Percentiles rank a stretch among this genome's conserved stretches.
Conservation (phyloP, 2,888 invertebrate genomes). For the Polymixis lichenea region DNA sequence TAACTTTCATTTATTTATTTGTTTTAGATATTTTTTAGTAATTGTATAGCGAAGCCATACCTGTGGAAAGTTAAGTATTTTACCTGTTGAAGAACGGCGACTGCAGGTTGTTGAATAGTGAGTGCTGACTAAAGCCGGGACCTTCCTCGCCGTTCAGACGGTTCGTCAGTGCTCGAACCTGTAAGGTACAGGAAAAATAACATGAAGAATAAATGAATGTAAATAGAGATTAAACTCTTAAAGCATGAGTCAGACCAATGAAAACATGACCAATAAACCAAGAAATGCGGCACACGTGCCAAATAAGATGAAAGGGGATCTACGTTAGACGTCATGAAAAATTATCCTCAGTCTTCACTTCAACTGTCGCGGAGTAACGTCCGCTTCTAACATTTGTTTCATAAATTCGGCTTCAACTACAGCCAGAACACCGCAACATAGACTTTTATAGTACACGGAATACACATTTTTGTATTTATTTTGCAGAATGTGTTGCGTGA, state of each 20-base stretch:
- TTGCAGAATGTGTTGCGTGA: neutral
- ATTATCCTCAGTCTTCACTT: neutral
- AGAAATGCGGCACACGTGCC: neutral
- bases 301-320: neutral
- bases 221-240: neutral
- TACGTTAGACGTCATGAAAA: neutral
- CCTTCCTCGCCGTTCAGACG: constrained; percentile 96
- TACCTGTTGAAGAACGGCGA: constrained; percentile 90
- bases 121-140: constrained; percentile 88
- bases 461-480: neutral
- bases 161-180: constrained; percentile 96
- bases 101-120: constrained; percentile 88
- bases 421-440: neutral
- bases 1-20: constrained; percentile 21
- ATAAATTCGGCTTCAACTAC: neutral
- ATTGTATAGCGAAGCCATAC: constrained; percentile 53
- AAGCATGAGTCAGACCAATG: neutral
- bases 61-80: neutral
- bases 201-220: neutral
- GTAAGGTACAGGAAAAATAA: constrained; percentile 26
- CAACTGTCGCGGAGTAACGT: neutral
- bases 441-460: neutral
- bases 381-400: neutral
- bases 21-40: constrained; percentile 24
- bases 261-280: too few species aligned